Conservation (phyloP, 2,797 vertebrate species). For the Ptychadena robeensis region DNA sequence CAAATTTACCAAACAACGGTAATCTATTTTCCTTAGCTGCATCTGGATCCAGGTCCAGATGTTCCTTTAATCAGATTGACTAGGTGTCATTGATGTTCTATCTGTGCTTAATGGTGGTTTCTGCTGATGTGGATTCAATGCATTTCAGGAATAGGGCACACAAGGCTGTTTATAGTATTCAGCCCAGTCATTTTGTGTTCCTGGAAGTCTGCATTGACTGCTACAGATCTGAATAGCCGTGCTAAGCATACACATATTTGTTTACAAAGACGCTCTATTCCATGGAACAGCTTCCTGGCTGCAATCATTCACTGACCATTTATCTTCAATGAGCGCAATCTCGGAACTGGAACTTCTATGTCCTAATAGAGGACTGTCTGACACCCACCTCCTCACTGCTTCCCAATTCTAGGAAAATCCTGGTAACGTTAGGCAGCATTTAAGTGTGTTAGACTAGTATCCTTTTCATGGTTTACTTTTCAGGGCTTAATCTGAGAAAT, state of each 20-base stretch:
- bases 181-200: constrained; percentile 9
- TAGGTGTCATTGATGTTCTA: too few relatives aligned
- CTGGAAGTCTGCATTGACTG: constrained; percentile 13
- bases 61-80: too few relatives aligned
- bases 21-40: too few relatives aligned
- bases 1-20: too few relatives aligned
- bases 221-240: constrained; percentile 5
- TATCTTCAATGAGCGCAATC: background rate
- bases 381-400: too few relatives aligned
- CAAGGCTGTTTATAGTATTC: constrained; percentile 2
- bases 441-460: too few relatives aligned
- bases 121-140: background rate
- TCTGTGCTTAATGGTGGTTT: background rate
- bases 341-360: background rate
- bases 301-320: background rate
- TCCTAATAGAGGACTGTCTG: background rate
- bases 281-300: background rate
- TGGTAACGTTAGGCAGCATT: background rate
- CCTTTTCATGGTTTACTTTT: too few relatives aligned
- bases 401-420: background rate
- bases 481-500: too few relatives aligned
- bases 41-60: too few relatives aligned
- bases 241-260: background rate
- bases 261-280: constrained; percentile 8
- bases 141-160: constrained; percentile 13